phyloP scores from a whole-genome alignment of 2,797 vertebrate species.

The Champsocephalus gunnari region DNA sequence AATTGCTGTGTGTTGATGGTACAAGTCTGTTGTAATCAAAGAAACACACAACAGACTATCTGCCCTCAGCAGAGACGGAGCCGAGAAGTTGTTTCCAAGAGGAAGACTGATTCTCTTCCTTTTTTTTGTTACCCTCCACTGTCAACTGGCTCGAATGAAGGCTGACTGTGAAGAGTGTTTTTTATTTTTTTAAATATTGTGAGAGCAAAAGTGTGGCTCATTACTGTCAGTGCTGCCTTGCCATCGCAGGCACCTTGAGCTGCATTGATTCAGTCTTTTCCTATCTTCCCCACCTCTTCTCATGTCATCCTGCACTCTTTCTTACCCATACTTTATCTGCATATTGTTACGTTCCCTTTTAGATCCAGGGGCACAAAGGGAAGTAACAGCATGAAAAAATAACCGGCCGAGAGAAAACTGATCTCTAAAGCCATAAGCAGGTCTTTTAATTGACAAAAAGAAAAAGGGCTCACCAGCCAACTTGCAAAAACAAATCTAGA shows the following conservation, averaged over 20 bases:
- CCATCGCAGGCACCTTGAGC: constrained; percentile 60
- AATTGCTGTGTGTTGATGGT: constrained; percentile 65
- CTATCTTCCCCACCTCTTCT: constrained; percentile 20
- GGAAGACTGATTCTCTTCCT: constrained; percentile 53
- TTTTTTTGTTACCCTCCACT: constrained; percentile 39
- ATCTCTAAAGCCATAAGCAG: too few relatives aligned
- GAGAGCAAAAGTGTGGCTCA: constrained; percentile 72
- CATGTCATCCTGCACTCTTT: constrained; percentile 26
- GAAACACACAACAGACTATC: constrained; percentile 72
- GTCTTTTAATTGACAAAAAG: too few relatives aligned
- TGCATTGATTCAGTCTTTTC: constrained; percentile 52
- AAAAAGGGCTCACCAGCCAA: too few relatives aligned
- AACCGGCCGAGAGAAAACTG: too few relatives aligned
- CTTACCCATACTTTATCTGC: constrained; percentile 7
- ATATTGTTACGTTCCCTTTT: background rate
- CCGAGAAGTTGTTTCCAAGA: constrained; percentile 69
- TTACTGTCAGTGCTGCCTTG: constrained; percentile 71
- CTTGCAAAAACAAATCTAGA: too few relatives aligned
- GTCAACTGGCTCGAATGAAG: constrained; percentile 78
- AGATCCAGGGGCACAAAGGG: too few relatives aligned
- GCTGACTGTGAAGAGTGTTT: constrained; percentile 58
- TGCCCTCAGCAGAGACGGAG: constrained; percentile 61
- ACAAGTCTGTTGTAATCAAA: constrained; percentile 71
- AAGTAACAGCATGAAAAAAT: too few relatives aligned
- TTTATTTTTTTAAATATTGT: constrained; percentile 66